Conservation (phyloP, 2,113 vertebrate species). For the Sinocyclocheilus anophthalmus region DNA sequence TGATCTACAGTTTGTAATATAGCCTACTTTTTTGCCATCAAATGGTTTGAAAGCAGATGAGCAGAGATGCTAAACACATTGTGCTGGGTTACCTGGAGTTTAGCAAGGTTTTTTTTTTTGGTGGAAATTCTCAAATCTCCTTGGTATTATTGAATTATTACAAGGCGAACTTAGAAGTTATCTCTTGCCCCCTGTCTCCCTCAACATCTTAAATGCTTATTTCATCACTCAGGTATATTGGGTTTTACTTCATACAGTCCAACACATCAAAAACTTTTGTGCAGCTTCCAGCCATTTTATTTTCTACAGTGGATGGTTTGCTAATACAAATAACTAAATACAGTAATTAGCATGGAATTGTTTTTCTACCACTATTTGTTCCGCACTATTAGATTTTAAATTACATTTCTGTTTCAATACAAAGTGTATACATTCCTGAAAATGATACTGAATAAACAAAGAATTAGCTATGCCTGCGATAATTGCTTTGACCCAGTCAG, state of each 20-base stretch:
- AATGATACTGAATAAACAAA: constrained; percentile 6
- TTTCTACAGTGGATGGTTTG: neutral
- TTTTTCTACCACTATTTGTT: constrained; percentile 4
- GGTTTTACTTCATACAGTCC: neutral
- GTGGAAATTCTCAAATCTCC: neutral
- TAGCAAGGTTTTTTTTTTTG: too few relatives aligned
- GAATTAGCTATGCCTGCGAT: neutral
- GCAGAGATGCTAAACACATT: neutral
- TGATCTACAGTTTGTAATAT: neutral
- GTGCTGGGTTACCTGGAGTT: neutral
- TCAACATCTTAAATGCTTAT: neutral
- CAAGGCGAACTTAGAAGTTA: neutral
- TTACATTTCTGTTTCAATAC: neutral
- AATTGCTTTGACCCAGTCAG: neutral
- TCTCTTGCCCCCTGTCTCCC: neutral
- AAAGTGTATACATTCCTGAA: neutral
- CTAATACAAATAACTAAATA: neutral
- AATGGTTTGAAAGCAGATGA: neutral
- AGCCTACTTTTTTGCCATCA: too few relatives aligned
- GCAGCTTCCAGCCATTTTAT: neutral
- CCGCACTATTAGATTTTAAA: neutral
- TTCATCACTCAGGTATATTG: neutral
- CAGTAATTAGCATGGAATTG: constrained; percentile 8
- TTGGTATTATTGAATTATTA: neutral
- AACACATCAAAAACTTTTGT: neutral